Evolutionary conservation across 1,140 invertebrate genomes (phyloP).

Genomic region (Drosophila kepulauana): DNA sequence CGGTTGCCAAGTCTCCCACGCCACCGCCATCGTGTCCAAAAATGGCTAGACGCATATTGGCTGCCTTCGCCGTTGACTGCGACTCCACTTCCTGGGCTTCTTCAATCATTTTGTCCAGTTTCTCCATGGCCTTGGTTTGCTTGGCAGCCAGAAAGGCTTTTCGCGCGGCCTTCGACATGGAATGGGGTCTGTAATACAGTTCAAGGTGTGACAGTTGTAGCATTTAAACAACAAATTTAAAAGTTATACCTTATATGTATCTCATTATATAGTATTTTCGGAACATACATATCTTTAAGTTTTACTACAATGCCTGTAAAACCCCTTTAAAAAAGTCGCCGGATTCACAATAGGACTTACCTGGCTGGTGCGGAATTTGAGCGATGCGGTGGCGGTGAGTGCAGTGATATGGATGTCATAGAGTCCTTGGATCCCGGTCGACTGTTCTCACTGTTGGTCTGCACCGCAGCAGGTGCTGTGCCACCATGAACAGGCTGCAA

Average conservation of each 20-base stretch:
- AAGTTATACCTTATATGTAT: too few species aligned
- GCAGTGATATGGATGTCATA: constrained; percentile 70
- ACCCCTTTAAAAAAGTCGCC: neutral
- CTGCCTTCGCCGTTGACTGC: constrained; percentile 58
- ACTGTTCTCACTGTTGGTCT: constrained; percentile 38
- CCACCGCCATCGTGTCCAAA: constrained; percentile 61
- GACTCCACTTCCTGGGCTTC: constrained; percentile 81
- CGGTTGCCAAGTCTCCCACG: constrained; percentile 46
- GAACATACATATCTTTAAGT: too few species aligned
- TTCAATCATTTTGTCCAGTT: constrained; percentile 84
- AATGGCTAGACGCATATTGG: constrained; percentile 58
- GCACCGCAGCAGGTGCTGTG: constrained; percentile 39
- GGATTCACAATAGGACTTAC: constrained; percentile 16
- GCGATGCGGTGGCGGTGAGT: constrained; percentile 75
- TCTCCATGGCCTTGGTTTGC: constrained; percentile 83
- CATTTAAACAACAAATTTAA: too few species aligned
- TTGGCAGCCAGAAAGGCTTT: constrained; percentile 82
- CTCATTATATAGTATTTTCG: too few species aligned
- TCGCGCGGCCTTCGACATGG: constrained; percentile 79
- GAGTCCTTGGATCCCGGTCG: constrained; percentile 67
- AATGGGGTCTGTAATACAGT: constrained; percentile 49
- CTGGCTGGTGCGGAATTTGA: constrained; percentile 70
- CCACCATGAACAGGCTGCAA: neutral
- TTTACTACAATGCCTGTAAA: too few species aligned
- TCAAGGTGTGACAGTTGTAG: neutral